Percentiles rank a stretch among this genome's conserved stretches.
Conservation (phyloP, 1,140 invertebrate genomes). For the Melanaphis sacchari region DNA sequence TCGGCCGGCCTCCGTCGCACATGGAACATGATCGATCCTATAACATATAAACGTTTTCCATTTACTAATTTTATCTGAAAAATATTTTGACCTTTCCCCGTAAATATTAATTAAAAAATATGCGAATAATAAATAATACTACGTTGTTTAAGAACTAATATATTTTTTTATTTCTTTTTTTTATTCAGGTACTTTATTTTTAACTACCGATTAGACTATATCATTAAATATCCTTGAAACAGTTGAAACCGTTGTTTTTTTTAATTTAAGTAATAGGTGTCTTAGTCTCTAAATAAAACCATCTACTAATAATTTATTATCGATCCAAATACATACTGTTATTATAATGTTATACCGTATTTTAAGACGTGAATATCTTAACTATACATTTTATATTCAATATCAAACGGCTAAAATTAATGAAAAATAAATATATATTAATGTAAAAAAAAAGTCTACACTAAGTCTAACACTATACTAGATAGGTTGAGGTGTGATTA, state of each 20-base stretch:
- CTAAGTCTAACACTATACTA: no score
- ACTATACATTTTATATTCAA: neutral
- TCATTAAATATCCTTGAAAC: neutral
- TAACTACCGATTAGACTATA: neutral
- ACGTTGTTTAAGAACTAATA: neutral
- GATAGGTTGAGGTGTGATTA: neutral
- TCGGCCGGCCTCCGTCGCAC: slow-evolving; percentile 87
- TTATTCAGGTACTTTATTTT: no score
- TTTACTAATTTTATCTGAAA: slow-evolving; percentile 33
- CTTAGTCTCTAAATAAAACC: neutral
- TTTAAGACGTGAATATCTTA: neutral
- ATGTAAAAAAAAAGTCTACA: neutral
- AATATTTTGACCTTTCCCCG: neutral
- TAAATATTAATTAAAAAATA: neutral
- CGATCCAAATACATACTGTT: neutral
- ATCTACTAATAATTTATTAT: slow-evolving; percentile 6
- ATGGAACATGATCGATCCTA: slow-evolving; percentile 95
- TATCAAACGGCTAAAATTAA: neutral
- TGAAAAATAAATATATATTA: neutral
- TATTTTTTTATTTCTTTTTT: no score
- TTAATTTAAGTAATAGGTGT: neutral
- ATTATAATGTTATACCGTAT: neutral
- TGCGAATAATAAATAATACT: neutral
- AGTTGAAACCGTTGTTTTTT: neutral
- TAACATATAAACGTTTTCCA: slow-evolving; percentile 60